Evolutionary conservation across 2,113 vertebrate genomes (phyloP), one percentile per base, ranked within the genome.

Genomic region (Callaeas wilsoni): DNA sequence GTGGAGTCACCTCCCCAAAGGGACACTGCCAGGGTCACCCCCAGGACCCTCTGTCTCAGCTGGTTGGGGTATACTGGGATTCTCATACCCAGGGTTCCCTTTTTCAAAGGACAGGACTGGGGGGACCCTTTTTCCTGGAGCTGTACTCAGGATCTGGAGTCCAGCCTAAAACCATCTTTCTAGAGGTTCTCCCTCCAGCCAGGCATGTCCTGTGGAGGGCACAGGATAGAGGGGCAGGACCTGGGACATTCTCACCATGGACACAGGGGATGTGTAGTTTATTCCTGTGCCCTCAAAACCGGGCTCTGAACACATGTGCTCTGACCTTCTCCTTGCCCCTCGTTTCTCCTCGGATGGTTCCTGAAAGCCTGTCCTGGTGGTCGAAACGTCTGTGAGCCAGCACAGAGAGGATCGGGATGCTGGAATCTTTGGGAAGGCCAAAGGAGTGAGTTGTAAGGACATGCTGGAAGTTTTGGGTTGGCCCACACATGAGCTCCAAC

Each of bases 321-420:
- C 26, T 68, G 30, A 21, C 37, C 75, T 62, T 29, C 13, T 75
- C 33, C 49, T 69, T 21, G 35, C 32, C 50, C 67, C 52, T 91
- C 2, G 0, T 69, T 76, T 83, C 79, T 69, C 10, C 26, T 63
- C 0, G 46, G 25, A 2, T 62, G 46, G 33, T 37, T 78, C 44
- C 29, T 26, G 50, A 42, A 59, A 80, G 35, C 29, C 57, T 10
- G 4, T 79, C 32, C 6, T 33, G 49, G 39, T 69, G 41, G 22
- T 74, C 77, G 68, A 12, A 77, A 13, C 5, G 0, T 49, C 71
- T 7, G 2, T 7, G 0, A 32, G 53, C 42, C 0, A 12, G 42
- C 63, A 30, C 4, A 1, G 11, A 73, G 49, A 67, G 42, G 22
- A 35, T 65, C 8, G 2, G 42, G 77, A 39, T 0, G 1, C 47